Evolutionary conservation across 2,888 invertebrate species (phyloP), one percentile per base, ranked within the genome.

Genomic region (Leistus spinibarbis): DNA sequence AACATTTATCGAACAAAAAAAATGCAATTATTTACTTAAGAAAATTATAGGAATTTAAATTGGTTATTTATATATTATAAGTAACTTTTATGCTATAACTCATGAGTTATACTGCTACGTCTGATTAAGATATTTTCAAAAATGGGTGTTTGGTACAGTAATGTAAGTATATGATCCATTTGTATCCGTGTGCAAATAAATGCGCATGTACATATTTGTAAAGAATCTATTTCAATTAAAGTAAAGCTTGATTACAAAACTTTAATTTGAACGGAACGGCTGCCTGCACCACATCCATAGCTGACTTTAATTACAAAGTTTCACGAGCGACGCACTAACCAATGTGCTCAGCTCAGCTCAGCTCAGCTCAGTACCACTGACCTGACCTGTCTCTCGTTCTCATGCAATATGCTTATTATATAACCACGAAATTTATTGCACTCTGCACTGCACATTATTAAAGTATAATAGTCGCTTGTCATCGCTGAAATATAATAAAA

Each of bases 181-280:
- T n/a, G n/a, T n/a, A n/a, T n/a, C 1, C 9, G 40, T 40, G 7
- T 3, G 40, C 7, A 40, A 1, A 10, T 13, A 5, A 40, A 13
- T 40, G 7, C 10, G 65, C 64, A 64, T 65, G 57, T 54, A 40
- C 60, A 73, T 40, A 73, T 73, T 66, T 67, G 56, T 67, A 60
- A 27, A 62, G 62, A 67, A 73, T 73, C 67, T 73, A 67, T 73
- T 73, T 73, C 57, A 73, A 66, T 67, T 73, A 73, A 73, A 73
- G 67, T 73, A 67, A 73, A 73, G 73, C 73, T 67, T 73, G 73
- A 73, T 73, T 73, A 67, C 60, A 67, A 73, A 73, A 73, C 73
- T 73, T 73, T 73, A 67, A 73, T 73, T 73, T 62, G 67, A 72
- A 56, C 72, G 57, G 72, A 56, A 72, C 72, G 72, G 57, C 72